These are phyloP conservation scores for Catostomus latipinnis DNA, from an alignment of 2,797 vertebrate species.

Conservation along the genomic window DNA sequence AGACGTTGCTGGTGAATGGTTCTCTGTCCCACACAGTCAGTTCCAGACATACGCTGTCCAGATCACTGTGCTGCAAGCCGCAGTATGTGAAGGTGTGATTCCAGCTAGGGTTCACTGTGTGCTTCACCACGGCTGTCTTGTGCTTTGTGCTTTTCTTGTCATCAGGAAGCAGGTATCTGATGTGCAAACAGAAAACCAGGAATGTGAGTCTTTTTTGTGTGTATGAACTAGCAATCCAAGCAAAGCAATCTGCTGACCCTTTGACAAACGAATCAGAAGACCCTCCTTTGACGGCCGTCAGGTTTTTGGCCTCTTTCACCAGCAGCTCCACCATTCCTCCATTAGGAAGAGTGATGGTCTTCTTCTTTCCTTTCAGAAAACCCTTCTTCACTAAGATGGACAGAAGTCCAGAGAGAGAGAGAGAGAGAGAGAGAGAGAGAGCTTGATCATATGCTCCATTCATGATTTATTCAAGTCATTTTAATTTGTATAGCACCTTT, in stretches of 20 bases:
- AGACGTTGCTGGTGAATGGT: conserved; percentile 92
- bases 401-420: neutral
- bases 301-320: conserved; percentile 96
- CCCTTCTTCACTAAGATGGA: conserved; percentile 84
- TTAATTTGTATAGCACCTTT: too few relatives aligned
- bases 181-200: neutral
- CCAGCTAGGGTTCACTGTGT: conserved; percentile 93
- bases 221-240: neutral
- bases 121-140: conserved; percentile 91
- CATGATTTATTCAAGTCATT: neutral
- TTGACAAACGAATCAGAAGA: conserved; percentile 98
- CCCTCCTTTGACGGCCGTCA: conserved; percentile 93
- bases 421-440: neutral
- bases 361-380: conserved; percentile 87
- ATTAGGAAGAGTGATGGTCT: conserved; percentile 78
- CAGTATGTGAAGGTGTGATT: conserved; percentile 95
- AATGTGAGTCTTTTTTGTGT: neutral
- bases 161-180: conserved; percentile 94
- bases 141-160: conserved; percentile 95
- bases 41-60: conserved; percentile 91
- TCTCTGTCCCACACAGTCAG: conserved; percentile 98
- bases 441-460: neutral
- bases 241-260: conserved; percentile 79
- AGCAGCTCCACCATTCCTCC: conserved; percentile 94
- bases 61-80: conserved; percentile 86